A percentile compares a stretch with the other conserved stretches of the same genome.
Conservation (phyloP, 2,797 vertebrate species). For the Periparus ater region DNA sequence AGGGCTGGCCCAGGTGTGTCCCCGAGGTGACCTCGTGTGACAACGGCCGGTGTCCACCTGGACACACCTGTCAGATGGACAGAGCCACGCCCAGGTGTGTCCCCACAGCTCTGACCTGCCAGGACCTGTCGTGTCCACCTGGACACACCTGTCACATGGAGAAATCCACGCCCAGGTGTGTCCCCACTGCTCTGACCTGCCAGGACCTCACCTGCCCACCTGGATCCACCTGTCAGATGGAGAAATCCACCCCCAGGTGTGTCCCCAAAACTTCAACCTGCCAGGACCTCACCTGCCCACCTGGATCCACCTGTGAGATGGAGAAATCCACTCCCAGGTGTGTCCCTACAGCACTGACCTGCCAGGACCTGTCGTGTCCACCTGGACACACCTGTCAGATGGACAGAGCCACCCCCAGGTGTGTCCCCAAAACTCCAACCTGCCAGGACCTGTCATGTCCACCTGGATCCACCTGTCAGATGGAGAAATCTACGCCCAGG, state of each 20-base stretch:
- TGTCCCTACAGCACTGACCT: neutral
- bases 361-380: neutral
- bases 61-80: fast-evolving
- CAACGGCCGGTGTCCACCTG: neutral
- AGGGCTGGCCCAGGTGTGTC: neutral
- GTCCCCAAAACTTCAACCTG: neutral
- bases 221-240: neutral
- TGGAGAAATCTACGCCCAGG: fast-evolving
- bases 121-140: neutral
- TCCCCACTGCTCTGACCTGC: fast-evolving
- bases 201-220: neutral
- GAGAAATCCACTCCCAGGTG: neutral
- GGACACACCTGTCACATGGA: neutral
- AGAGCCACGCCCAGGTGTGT: fast-evolving
- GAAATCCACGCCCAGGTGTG: fast-evolving
- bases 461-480: neutral
- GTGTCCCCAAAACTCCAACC: neutral
- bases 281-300: neutral
- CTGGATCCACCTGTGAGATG: neutral
- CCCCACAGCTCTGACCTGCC: fast-evolving
- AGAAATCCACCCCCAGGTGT: fast-evolving
- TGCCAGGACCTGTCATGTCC: neutral
- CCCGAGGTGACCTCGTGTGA: neutral
- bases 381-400: neutral
- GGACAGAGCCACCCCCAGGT: neutral